Evolutionary conservation across 2,888 invertebrate genomes (phyloP).

Genomic region (Sylvicola cinctus): DNA sequence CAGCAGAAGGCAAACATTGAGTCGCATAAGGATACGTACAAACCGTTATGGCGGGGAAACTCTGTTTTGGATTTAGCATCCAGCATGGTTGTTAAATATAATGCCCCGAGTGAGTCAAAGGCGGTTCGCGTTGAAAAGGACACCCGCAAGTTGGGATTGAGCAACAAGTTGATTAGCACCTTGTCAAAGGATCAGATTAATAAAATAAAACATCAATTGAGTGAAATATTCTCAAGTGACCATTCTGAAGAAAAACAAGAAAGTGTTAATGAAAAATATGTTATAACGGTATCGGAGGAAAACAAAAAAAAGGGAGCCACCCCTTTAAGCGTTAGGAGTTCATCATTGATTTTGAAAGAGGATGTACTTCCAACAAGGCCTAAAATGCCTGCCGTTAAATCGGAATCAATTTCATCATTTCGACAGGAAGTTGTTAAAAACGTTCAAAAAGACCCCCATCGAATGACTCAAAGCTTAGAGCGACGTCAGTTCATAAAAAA

Average conservation of each 20-base stretch:
- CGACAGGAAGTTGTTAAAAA: slow-evolving; percentile 26
- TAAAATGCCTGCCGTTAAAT: slow-evolving; percentile 17
- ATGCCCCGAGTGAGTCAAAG: slow-evolving; percentile 20
- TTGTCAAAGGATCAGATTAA: slow-evolving; percentile 66
- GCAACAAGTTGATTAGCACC: slow-evolving; percentile 62
- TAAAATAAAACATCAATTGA: slow-evolving; percentile 56
- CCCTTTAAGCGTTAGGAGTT: slow-evolving; percentile 33
- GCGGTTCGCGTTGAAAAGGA: slow-evolving; percentile 24
- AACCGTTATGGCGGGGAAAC: slow-evolving; percentile 64
- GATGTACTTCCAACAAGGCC: slow-evolving; percentile 17
- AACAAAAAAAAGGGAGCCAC: slow-evolving; percentile 16
- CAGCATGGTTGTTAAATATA: slow-evolving; percentile 40
- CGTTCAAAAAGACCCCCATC: slow-evolving; percentile 28
- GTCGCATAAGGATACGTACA: slow-evolving; percentile 45
- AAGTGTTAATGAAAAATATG: slow-evolving; percentile 30
- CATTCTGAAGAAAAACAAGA: slow-evolving; percentile 19
- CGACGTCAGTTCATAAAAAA: slow-evolving; percentile 1
- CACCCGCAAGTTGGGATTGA: slow-evolving; percentile 37
- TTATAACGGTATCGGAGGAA: slow-evolving; percentile 34
- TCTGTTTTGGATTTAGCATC: slow-evolving; percentile 64
- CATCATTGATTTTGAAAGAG: slow-evolving; percentile 30
- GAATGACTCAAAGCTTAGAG: slow-evolving; percentile 15
- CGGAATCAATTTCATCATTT: slow-evolving; percentile 35
- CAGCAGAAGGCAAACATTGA: slow-evolving; percentile 23
- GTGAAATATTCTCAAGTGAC: slow-evolving; percentile 56